Evolutionary conservation across 2,797 vertebrate genomes (phyloP).

Genomic region (Girardinus metallicus): DNA sequence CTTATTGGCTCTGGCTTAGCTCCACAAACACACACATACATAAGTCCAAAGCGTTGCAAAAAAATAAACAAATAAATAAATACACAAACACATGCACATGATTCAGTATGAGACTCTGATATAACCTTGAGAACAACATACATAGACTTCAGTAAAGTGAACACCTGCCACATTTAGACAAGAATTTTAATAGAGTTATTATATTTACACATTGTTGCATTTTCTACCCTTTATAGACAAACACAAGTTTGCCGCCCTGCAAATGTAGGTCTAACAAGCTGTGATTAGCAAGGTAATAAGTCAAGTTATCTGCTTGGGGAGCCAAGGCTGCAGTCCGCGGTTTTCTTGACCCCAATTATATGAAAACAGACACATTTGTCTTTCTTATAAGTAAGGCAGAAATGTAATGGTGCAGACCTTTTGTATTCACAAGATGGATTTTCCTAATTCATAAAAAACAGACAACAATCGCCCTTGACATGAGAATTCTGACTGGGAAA

Average conservation of each 20-base stretch:
- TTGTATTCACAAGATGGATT: neutral
- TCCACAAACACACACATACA: slow-evolving; percentile 45
- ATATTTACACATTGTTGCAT: neutral
- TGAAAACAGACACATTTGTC: neutral
- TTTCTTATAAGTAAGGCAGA: neutral
- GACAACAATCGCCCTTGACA: neutral
- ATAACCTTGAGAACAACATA: neutral
- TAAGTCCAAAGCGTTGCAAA: neutral
- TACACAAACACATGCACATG: neutral
- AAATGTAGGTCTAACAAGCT: neutral
- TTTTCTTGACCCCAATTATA: slow-evolving; percentile 2
- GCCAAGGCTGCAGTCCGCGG: neutral
- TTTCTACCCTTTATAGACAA: neutral
- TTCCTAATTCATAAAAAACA: neutral
- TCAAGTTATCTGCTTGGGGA: slow-evolving; percentile 1
- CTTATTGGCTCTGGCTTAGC: slow-evolving; percentile 63
- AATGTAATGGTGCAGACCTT: neutral
- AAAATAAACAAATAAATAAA: neutral
- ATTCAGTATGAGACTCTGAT: neutral
- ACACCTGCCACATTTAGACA: neutral
- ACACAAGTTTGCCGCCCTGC: neutral
- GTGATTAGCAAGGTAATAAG: slow-evolving; percentile 7
- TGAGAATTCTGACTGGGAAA: neutral
- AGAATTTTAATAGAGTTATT: neutral
- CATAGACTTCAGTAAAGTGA: neutral